phyloP scores from a whole-genome alignment of 2,888 invertebrate species.

The Myopa tessellatipennis region DNA sequence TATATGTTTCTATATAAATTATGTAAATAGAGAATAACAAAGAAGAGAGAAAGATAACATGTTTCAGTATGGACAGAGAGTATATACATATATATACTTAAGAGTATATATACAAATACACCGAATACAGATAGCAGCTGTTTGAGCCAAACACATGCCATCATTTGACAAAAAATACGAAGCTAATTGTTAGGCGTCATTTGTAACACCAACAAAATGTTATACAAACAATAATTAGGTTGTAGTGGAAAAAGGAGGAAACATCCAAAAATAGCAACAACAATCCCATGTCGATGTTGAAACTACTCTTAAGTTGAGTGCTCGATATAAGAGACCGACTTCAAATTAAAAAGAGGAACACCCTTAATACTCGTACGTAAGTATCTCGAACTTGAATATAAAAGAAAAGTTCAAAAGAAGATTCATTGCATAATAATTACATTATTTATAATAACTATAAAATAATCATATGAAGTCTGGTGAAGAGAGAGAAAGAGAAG shows the following conservation, averaged over 20 bases:
- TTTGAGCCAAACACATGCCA: constrained; percentile 19
- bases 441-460: too few species aligned
- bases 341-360: not conserved
- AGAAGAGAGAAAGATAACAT: not conserved
- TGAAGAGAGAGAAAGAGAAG: too few species aligned
- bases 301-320: too few species aligned
- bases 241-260: too few species aligned
- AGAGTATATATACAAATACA: not conserved
- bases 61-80: not conserved
- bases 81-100: too few species aligned
- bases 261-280: not conserved
- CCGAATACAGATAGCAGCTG: constrained; percentile 6
- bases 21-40: constrained; percentile 9
- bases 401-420: too few species aligned
- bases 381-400: too few species aligned
- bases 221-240: constrained; percentile 12
- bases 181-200: constrained; percentile 2
- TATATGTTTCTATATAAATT: constrained; percentile 3
- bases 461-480: too few species aligned
- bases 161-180: constrained; percentile 28
- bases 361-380: not conserved
- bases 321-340: not conserved
- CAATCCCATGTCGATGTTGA: not conserved
- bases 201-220: constrained; percentile 18
- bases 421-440: too few species aligned